phyloP scores from a whole-genome alignment of 2,888 invertebrate species.

The Dioctria rufipes region DNA sequence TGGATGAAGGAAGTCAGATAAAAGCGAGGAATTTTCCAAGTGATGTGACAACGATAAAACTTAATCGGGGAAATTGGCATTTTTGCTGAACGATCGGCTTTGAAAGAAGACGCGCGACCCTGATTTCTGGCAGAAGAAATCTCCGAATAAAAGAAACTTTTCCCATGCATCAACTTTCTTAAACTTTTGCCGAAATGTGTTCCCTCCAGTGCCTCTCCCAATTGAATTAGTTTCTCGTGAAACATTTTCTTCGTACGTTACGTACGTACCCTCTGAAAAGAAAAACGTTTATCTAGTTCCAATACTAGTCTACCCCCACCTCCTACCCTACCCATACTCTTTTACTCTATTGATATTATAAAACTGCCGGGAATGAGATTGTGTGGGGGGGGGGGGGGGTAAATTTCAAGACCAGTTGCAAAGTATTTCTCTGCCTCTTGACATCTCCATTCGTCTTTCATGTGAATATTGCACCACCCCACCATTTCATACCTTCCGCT shows the following conservation, averaged over 20 bases:
- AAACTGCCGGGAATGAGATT: not conserved
- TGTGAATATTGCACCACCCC: slow-evolving; percentile 38
- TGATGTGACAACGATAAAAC: slow-evolving; percentile 58
- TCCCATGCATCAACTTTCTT: slow-evolving; percentile 52
- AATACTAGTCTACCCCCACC: slow-evolving; percentile 32
- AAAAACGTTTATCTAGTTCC: slow-evolving; percentile 55
- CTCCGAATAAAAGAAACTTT: slow-evolving; percentile 47
- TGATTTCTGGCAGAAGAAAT: slow-evolving; percentile 29
- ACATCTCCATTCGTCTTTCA: slow-evolving; percentile 41
- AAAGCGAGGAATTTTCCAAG: slow-evolving; percentile 55
- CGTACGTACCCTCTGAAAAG: slow-evolving; percentile 47
- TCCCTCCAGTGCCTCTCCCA: slow-evolving; percentile 32
- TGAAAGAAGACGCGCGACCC: slow-evolving; percentile 53
- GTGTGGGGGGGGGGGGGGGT: not conserved
- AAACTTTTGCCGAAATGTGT: slow-evolving; percentile 46
- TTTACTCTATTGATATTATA: not conserved
- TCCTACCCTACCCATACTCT: not conserved
- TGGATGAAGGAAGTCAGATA: slow-evolving; percentile 48
- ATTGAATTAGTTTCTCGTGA: slow-evolving; percentile 57
- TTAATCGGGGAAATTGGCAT: slow-evolving; percentile 57
- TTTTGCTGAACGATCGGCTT: slow-evolving; percentile 59
- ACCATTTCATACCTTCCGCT: slow-evolving; percentile 32
- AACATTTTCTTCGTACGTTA: slow-evolving; percentile 40
- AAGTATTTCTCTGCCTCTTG: slow-evolving; percentile 19
- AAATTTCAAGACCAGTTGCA: slow-evolving; percentile 5